Evolutionary conservation across 1,140 invertebrate species (phyloP), one percentile per base, ranked within the genome.

Genomic region (Saccostrea glomerata): DNA sequence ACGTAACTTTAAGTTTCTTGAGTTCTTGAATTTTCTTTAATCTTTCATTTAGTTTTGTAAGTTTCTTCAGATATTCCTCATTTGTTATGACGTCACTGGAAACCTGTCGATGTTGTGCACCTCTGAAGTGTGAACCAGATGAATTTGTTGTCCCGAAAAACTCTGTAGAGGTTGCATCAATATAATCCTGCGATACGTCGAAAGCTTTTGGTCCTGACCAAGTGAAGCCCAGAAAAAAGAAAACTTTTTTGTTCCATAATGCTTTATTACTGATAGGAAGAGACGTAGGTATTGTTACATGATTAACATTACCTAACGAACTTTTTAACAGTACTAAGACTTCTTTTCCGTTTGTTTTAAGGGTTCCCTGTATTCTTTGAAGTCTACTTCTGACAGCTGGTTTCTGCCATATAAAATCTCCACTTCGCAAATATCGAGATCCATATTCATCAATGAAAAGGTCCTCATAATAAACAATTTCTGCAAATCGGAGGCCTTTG

Each of bases 201-300:
- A 70, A 70, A 7, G 91, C 91, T 83, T 88, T 87, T 0, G 89
- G 87, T 25, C 90, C 91, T 86, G 87, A 85, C 88, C 87, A 89
- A 54, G 87, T 86, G 63, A 92, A 90, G 11, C 90, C 91, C 9
- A 92, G 17, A 30, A 88, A 87, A 84, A 92, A 90, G 54, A 70
- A 89, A 15, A 92, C 88, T 47, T 25, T 84, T 55, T 90, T 91
- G n/a, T 90, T 88, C 86, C 88, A 90, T 11, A 90, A 58, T 12
- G 58, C 30, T 55, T 15, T 86, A 47, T 85, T 88, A 77, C 30
- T 87, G 58, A 90, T 87, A 40, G 88, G 87, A 58, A 87, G 60
- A 40, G 87, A 25, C 9, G 87, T 90, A 15, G 90, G 89, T 23
- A 92, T 90, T 40, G 20, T 30, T 25, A 91, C 17, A 17, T 20